phyloP scores from a whole-genome alignment of 2,888 invertebrate genomes.

The Eupithecia subumbrata region DNA sequence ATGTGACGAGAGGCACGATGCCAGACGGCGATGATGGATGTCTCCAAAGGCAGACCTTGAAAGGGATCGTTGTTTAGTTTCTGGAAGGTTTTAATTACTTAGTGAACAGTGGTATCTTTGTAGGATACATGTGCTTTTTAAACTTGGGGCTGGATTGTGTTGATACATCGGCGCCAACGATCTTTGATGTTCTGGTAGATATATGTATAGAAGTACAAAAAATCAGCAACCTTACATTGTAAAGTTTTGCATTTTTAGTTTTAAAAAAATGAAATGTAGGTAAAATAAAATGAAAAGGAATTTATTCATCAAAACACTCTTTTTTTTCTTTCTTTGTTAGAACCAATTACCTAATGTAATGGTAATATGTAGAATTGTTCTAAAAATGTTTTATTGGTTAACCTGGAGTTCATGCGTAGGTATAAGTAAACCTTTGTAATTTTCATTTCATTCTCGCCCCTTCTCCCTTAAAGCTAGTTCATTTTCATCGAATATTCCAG shows the following conservation, averaged over 20 bases:
- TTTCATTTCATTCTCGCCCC: not conserved
- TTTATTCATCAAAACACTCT: no score
- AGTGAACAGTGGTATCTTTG: constrained; percentile 39
- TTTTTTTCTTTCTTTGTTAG: no score
- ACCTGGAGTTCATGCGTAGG: not conserved
- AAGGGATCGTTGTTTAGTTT: constrained; percentile 44
- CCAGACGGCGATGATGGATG: constrained; percentile 54
- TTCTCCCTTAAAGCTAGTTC: not conserved
- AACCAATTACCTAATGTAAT: no score
- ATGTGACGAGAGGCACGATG: constrained; percentile 45
- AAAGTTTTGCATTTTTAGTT: no score
- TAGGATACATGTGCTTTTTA: constrained; percentile 21
- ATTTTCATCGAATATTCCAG: not conserved
- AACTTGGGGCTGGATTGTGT: not conserved
- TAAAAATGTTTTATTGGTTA: not conserved
- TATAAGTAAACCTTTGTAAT: not conserved
- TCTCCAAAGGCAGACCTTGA: constrained; percentile 42
- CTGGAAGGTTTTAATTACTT: constrained; percentile 45
- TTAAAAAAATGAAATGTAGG: no score
- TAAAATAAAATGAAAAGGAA: no score
- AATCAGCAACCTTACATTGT: no score
- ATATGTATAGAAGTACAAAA: no score
- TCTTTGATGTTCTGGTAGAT: not conserved
- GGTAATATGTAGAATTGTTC: no score
- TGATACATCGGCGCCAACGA: not conserved